Evolutionary conservation across 2,113 vertebrate genomes (phyloP), one percentile per base, ranked within the genome.

Genomic region (Acanthochromis polyacanthus): DNA sequence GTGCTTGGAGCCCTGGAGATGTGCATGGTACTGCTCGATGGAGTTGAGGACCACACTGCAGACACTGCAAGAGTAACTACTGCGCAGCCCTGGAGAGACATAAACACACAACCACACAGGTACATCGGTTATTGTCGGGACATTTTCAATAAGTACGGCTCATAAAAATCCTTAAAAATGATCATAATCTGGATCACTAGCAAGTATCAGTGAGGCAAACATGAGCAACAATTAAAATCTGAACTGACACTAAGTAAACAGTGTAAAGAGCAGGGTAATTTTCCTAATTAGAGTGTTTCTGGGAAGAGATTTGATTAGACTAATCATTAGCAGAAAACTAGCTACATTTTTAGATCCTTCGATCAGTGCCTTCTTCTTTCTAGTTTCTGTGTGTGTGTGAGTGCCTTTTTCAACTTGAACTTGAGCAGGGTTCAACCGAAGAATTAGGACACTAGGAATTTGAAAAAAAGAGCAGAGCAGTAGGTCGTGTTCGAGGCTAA

Each of bases 1-100:
- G 91, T 95, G 95, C 89, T 95, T 95, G 86, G 95, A 95, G 84
- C 95, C 94, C 92, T 95, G 94, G 86, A 95, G 94, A 80, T 95
- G 95, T 86, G 94, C 95, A 28, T 95, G 93, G 86, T 95, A 95
- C 92, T 95, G 95, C 86, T 95, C 95, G 19, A 95, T 95, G 77
- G 95, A 95, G 91, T 95, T 95, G 72, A 95, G 94, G 52, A 95
- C 91, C 81, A 95, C 92, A 23, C 93, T 95, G 68, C 95, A 95
- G 74, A 95, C 85, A 57, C 85, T 94, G 92, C 95, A 95, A 43
- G 95, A 95, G 84, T 95, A 95, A 83, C 93, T 95, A 76, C 93
- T 95, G 52, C 94, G 94, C 80, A 95, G 83, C 9, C 93, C 94
- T 95, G 88, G 10, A 84, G 58, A 74, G 71, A 80, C 53, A 71